Percentiles rank a stretch among this genome's conserved stretches.
Evolutionary conservation across 2,888 invertebrate species (phyloP).

Genomic region (Allygus modestus): DNA sequence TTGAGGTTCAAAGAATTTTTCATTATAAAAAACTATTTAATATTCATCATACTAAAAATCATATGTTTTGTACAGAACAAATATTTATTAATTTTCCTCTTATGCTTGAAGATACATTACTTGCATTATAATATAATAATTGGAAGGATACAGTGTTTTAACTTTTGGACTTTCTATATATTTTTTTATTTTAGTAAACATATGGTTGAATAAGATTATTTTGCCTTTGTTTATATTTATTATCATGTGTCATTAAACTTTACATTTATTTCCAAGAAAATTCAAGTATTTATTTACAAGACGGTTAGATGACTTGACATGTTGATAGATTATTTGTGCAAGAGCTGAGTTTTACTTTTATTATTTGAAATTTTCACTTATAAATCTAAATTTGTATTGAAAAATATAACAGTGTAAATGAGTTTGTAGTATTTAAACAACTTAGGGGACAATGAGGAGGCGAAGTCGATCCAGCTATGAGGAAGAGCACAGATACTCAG

Average conservation of each 20-base stretch:
- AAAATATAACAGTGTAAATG: background rate
- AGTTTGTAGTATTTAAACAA: background rate
- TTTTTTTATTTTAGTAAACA: background rate
- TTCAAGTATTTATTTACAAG: conserved; percentile 41
- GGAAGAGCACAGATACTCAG: background rate
- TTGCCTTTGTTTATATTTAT: background rate
- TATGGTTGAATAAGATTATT: background rate
- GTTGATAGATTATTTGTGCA: background rate
- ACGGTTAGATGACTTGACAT: background rate
- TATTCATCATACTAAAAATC: too few relatives aligned
- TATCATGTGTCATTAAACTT: conserved; percentile 11
- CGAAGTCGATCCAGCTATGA: background rate
- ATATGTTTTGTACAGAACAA: too few relatives aligned
- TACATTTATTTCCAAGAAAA: conserved; percentile 10
- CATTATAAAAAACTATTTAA: too few relatives aligned
- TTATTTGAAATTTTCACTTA: background rate
- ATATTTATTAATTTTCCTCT: too few relatives aligned
- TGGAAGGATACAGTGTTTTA: too few relatives aligned
- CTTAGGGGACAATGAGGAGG: background rate
- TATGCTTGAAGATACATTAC: too few relatives aligned
- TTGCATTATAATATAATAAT: too few relatives aligned
- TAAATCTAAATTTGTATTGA: background rate
- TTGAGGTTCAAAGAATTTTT: too few relatives aligned
- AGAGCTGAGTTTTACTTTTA: background rate
- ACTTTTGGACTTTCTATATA: too few relatives aligned